Evolutionary conservation across 1,140 invertebrate genomes (phyloP).

Genomic region (Drosophila repleta): DNA sequence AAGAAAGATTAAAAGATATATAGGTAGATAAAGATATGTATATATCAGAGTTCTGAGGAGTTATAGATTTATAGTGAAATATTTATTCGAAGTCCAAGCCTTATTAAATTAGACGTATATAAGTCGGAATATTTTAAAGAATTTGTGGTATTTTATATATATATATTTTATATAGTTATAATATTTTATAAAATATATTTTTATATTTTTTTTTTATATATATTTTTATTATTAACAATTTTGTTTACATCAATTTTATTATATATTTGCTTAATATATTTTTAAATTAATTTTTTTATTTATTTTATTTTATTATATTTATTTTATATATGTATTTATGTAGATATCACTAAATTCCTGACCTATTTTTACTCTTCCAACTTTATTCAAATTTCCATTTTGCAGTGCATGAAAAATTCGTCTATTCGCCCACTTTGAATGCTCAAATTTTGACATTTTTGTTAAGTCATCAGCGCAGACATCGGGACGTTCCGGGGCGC

Average conservation of each 20-base stretch:
- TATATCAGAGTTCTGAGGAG: too few species aligned
- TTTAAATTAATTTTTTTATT: neutral
- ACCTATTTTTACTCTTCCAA: too few species aligned
- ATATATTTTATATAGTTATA: too few species aligned
- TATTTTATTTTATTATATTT: neutral
- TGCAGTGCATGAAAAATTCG: slow-evolving; percentile 30
- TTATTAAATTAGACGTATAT: too few species aligned
- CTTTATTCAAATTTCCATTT: neutral
- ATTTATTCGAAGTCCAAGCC: too few species aligned
- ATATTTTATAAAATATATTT: too few species aligned
- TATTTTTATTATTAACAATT: neutral
- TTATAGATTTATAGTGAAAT: too few species aligned
- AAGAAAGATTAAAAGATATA: too few species aligned
- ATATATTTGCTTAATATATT: neutral
- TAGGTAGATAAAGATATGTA: too few species aligned
- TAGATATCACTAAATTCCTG: too few species aligned
- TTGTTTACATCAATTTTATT: neutral
- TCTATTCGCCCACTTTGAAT: slow-evolving; percentile 4
- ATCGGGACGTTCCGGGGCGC: slow-evolving; percentile 54
- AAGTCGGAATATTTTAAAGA: too few species aligned
- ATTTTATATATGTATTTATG: neutral
- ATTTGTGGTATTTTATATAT: too few species aligned
- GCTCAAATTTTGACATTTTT: slow-evolving; percentile 72
- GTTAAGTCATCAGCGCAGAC: slow-evolving; percentile 78
- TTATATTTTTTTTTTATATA: neutral